Evolutionary conservation across 2,797 vertebrate genomes (phyloP), one percentile per base, ranked within the genome.

Genomic region (Phataginus tetradactyla): DNA sequence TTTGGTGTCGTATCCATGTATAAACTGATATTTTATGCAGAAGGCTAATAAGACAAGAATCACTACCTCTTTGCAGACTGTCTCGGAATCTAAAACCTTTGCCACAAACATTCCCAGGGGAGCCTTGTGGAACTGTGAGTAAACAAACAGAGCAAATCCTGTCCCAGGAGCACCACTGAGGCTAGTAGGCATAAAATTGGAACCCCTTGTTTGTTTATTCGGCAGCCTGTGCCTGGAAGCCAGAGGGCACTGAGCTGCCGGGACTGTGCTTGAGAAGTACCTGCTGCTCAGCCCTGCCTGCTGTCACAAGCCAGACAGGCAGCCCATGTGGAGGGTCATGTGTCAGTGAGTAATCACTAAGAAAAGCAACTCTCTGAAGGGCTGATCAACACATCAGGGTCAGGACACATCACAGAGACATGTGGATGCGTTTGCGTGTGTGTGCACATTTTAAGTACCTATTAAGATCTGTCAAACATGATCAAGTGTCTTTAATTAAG

Each of bases 11-110:
- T n/a, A 83, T 20, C 2, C 13, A 25, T 94, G 86, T 95, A 81
- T 96, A 98, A 97, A 78, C 89, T 91, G 93, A 92, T 96, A 95
- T 74, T 94, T 88, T 71, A 91, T 78, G 68, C 79, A 20, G 0
- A 91, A 93, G 88, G 88, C 93, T 97, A 91, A 97, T 95, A 77
- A 90, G 75, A 95, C 96, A 97, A 96, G 64, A 96, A 96, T 92
- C 71, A 15, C 42, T 85, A 20, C 25, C 72, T 51, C 34, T 94
- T 89, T 57, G 61, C 20, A 90, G 63, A 83, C 75, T 57, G 34
- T 57, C 80, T 93, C 42, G 81, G 80, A 69, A 86, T 88, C 59
- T 37, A 78, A 77, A 93, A 23, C 10, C 37, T 95, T 72, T 49
- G 53, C 53, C 49, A 94, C 59, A 37, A 37, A 87, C 45, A 55